These are phyloP conservation scores for Coregonus ussuriensis DNA, from an alignment of 2,797 vertebrate species.

Conservation along the genomic window DNA sequence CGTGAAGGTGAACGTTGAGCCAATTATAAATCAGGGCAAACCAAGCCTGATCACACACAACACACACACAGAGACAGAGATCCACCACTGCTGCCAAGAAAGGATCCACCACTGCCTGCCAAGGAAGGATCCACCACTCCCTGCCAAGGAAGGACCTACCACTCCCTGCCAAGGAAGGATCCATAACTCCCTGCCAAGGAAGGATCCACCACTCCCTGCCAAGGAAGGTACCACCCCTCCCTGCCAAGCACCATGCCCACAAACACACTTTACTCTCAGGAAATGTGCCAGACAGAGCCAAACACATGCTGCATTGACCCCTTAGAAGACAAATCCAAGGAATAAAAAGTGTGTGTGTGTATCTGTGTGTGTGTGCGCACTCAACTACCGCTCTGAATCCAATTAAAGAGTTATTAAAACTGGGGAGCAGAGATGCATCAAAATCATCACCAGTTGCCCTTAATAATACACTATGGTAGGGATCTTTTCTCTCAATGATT, in stretches of 20 bases:
- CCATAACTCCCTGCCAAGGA: too few species aligned
- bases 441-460: conserved; percentile 40
- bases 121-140: too few species aligned
- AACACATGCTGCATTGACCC: not conserved
- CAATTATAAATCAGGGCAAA: conserved; percentile 2
- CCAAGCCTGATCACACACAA: not conserved
- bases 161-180: too few species aligned
- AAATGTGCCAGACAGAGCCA: not conserved
- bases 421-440: conserved; percentile 43
- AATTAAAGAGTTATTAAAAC: conserved; percentile 50
- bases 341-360: conserved; percentile 5
- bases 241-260: not conserved
- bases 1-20: not conserved
- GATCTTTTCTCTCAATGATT: conserved; percentile 2
- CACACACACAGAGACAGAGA: conserved; percentile 17
- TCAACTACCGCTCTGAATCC: conserved; percentile 36
- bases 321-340: not conserved
- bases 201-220: too few species aligned
- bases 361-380: not conserved
- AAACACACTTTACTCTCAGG: not conserved
- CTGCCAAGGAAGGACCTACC: too few species aligned
- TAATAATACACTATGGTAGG: conserved; percentile 21
- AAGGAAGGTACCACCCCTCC: not conserved
- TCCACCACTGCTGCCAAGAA: not conserved
- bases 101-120: too few species aligned